Evolutionary conservation across 2,888 invertebrate species (phyloP).

Genomic region (Parnassius smintheus): DNA sequence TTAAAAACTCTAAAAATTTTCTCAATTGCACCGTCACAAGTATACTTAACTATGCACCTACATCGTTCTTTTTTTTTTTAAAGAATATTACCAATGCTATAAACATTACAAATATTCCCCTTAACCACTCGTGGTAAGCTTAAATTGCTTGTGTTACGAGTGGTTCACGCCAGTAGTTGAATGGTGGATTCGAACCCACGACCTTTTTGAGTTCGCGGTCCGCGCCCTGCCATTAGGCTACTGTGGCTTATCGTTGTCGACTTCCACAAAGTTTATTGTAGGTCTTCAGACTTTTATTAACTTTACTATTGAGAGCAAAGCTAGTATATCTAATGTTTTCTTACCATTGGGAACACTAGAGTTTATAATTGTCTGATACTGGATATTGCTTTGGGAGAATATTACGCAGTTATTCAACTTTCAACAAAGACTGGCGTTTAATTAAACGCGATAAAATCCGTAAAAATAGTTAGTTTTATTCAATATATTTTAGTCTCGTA

Average conservation of each 20-base stretch:
- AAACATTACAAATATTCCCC: no score
- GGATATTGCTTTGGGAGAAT: slow-evolving; percentile 18
- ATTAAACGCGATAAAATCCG: no score
- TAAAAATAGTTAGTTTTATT: no score
- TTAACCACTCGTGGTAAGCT: no score
- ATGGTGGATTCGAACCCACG: no score
- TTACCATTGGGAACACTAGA: slow-evolving; percentile 4
- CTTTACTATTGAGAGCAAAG: background rate
- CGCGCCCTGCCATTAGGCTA: no score
- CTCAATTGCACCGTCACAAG: slow-evolving; percentile 10
- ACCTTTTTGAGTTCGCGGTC: no score
- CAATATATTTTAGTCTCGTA: no score
- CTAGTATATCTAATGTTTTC: slow-evolving; percentile 12
- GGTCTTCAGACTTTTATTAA: slow-evolving; percentile 5
- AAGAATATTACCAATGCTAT: no score
- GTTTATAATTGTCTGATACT: slow-evolving; percentile 7
- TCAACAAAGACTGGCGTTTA: background rate
- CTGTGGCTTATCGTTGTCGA: slow-evolving; percentile 9
- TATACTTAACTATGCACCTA: slow-evolving; percentile 17
- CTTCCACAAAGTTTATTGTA: slow-evolving; percentile 8
- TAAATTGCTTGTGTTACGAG: no score
- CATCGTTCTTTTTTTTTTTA: no score
- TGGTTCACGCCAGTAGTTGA: no score
- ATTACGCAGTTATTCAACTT: slow-evolving; percentile 10
- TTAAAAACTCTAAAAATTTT: slow-evolving; percentile 13